Evolutionary conservation across 2,888 invertebrate genomes (phyloP).

Genomic region (Asteroscopus sphinx): DNA sequence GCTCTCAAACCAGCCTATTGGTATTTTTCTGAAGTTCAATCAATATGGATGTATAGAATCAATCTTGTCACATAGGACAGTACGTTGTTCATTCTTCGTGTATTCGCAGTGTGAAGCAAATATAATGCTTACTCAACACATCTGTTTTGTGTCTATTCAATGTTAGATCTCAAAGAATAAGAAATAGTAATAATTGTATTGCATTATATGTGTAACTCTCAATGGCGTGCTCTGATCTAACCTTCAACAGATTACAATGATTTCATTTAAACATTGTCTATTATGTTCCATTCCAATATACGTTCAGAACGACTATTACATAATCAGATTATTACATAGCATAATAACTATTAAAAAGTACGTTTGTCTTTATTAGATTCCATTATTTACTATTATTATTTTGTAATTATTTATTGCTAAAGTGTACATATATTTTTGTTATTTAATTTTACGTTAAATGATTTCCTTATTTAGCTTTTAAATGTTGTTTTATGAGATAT

Average conservation of each 20-base stretch:
- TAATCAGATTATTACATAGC: constrained; percentile 58
- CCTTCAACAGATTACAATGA: constrained; percentile 53
- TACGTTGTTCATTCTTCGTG: constrained; percentile 46
- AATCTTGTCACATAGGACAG: constrained; percentile 52
- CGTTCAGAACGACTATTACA: constrained; percentile 66
- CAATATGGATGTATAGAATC: constrained; percentile 48
- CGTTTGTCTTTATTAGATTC: constrained; percentile 68
- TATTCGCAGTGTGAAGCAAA: constrained; percentile 57
- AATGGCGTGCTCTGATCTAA: constrained; percentile 42
- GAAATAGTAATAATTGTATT: constrained; percentile 54
- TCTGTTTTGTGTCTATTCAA: constrained; percentile 56
- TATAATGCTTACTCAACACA: constrained; percentile 46
- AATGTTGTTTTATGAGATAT: constrained; percentile 63
- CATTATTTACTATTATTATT: constrained; percentile 72
- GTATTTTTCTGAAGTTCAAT: constrained; percentile 40
- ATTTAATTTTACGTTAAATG: constrained; percentile 87
- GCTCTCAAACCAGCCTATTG: too few species aligned
- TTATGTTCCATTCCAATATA: constrained; percentile 75
- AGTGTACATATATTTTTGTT: constrained; percentile 89
- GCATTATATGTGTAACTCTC: constrained; percentile 52
- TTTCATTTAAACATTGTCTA: constrained; percentile 39
- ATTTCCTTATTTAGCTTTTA: constrained; percentile 72
- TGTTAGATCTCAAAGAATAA: constrained; percentile 63
- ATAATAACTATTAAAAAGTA: constrained; percentile 56
- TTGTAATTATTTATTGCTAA: constrained; percentile 88